These are phyloP conservation scores for Ctena decussata DNA, from an alignment of 2,888 invertebrate species.

Conservation along the genomic window DNA sequence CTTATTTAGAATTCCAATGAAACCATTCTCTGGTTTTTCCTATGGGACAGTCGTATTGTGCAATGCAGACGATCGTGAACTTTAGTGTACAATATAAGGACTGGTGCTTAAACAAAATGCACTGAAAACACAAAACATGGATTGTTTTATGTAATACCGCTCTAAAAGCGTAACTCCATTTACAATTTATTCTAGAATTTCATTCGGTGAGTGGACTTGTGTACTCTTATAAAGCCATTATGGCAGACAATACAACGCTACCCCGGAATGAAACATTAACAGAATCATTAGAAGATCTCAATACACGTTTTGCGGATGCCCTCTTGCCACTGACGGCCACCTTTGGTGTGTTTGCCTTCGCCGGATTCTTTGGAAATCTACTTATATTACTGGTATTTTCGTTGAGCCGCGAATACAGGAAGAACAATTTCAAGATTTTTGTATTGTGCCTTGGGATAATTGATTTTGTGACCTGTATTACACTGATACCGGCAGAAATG, in stretches of 20 bases:
- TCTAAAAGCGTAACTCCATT: too few species aligned
- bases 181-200: too few species aligned
- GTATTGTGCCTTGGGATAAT: slow-evolving; percentile 56
- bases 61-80: too few species aligned
- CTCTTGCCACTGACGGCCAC: slow-evolving; percentile 55
- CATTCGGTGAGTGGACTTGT: too few species aligned
- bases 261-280: slow-evolving; percentile 7
- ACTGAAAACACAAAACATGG: too few species aligned
- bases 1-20: neutral
- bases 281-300: slow-evolving; percentile 43
- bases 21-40: too few species aligned
- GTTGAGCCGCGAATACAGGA: slow-evolving; percentile 49
- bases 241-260: neutral
- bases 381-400: slow-evolving; percentile 54
- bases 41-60: too few species aligned
- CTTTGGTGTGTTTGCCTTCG: slow-evolving; percentile 48
- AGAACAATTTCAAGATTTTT: slow-evolving; percentile 62
- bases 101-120: too few species aligned
- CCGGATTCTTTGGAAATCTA: slow-evolving; percentile 55
- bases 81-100: too few species aligned
- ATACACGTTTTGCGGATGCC: slow-evolving; percentile 42
- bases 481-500: slow-evolving; percentile 61
- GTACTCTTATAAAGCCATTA: too few species aligned
- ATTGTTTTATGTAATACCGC: too few species aligned
- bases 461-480: slow-evolving; percentile 56